Base-by-base conservation (phyloP, 2,888 invertebrate species). In the Heterodera filipjevi region DNA sequence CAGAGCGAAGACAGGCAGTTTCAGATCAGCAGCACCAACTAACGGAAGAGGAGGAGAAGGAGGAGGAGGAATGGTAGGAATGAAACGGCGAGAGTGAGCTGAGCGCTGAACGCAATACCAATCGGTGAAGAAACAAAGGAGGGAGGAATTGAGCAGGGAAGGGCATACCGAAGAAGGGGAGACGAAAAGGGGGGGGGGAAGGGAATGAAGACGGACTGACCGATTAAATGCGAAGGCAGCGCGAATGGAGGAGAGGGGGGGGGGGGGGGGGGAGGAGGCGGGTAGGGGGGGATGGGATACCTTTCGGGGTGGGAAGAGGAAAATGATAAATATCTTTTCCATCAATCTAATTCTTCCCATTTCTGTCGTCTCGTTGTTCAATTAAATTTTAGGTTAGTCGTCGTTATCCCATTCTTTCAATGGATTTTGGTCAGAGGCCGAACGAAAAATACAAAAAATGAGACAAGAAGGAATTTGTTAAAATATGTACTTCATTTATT, bases 191-290 rank as follows among this genome's bases (percentile, higher is more conserved):
- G 22, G 59, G 59, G n/a, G n/a, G 59, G 59, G 59, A 8, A n/a
- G 22, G 59, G 59, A 27, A 12, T 59, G 59, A 59, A 59, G 59
- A 59, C 59, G n/a, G 59, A 59, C 59, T 59, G 59, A 59, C 59
- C 59, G 59, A 59, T 59, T 59, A 59, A 59, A 59, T 59, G 59
- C 59, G 59, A 59, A 59, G 59, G 59, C 27, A 39, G 59, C 27
- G 59, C 27, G 27, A 27, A 27, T n/a, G n/a, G n/a, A 59, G 16
- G n/a, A 27, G n/a, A 6, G 59, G n/a, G 59, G 59, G n/a, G 27
- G 59, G 27, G 59, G 19, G 8, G 49, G 6, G 1, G 8, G 6
- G 16, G 49, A 14, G 49, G 8, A 14, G 49, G 49, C 16, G 49
- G 16, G 39, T 12, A 39, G 6, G 39, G 39, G 12, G 39, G 39